Conservation (phyloP, 2,888 invertebrate species). For the Brenthis daphne region DNA sequence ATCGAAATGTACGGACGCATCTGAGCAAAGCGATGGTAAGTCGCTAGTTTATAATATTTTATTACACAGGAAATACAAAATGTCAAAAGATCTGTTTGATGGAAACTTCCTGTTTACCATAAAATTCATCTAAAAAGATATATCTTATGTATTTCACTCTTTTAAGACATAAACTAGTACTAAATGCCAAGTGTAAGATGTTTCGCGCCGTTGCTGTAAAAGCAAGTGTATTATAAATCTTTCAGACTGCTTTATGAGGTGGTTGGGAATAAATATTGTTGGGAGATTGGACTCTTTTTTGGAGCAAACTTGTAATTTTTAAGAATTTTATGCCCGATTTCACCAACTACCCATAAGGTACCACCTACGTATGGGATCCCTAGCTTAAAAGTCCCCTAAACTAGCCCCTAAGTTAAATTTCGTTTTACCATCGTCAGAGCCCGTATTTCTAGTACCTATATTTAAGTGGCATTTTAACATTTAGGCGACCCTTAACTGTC, state of each 20-base stretch:
- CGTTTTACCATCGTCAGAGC: too few relatives aligned
- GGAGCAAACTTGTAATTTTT: background rate
- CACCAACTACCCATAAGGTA: too few relatives aligned
- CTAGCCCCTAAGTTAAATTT: too few relatives aligned
- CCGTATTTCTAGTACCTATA: too few relatives aligned
- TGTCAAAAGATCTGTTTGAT: background rate
- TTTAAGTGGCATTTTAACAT: too few relatives aligned
- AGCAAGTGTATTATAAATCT: conserved; percentile 25
- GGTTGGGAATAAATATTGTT: conserved; percentile 5
- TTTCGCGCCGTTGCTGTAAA: conserved; percentile 20
- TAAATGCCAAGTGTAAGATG: conserved; percentile 24
- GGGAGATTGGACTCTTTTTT: background rate
- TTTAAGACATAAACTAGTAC: conserved; percentile 17
- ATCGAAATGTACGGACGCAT: background rate
- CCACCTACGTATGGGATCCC: too few relatives aligned
- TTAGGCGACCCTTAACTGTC: too few relatives aligned
- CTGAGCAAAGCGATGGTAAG: background rate
- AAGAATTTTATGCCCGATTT: too few relatives aligned
- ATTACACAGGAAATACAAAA: background rate
- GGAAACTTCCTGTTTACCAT: background rate
- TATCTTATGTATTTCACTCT: conserved; percentile 14
- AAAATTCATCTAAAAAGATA: background rate
- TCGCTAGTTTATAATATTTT: background rate
- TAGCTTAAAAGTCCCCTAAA: too few relatives aligned
- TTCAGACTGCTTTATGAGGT: conserved; percentile 10